Conservation (phyloP, 2,113 vertebrate species). For the Pterophyllum scalare region DNA sequence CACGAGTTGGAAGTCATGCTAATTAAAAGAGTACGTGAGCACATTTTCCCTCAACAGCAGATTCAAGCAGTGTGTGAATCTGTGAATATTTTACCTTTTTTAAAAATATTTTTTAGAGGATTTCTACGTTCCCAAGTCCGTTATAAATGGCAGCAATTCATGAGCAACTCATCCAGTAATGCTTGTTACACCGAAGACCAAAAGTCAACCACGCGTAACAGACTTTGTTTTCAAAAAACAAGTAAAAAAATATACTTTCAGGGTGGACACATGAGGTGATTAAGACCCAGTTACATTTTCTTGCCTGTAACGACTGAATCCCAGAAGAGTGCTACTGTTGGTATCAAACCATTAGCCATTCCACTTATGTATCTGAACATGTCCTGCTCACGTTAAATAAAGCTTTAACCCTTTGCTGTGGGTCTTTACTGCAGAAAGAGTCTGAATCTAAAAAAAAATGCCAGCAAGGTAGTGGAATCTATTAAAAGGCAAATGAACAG, state of each 20-base stretch:
- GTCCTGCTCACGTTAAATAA: background rate
- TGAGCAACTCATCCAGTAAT: background rate
- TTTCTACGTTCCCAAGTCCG: background rate
- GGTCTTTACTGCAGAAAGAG: constrained; percentile 24
- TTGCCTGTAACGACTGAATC: background rate
- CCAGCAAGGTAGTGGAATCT: constrained; percentile 47
- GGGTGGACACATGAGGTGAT: background rate
- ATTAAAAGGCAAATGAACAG: constrained; percentile 39
- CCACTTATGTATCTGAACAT: background rate
- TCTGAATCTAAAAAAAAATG: constrained; percentile 29
- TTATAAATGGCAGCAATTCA: constrained; percentile 1
- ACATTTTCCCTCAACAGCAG: background rate
- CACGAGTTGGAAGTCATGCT: background rate
- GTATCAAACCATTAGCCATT: background rate
- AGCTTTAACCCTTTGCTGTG: background rate
- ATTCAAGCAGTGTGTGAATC: background rate
- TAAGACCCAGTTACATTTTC: constrained; percentile 1
- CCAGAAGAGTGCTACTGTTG: background rate
- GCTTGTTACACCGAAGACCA: background rate
- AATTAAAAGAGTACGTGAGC: background rate
- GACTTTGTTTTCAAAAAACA: constrained; percentile 21
- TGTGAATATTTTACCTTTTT: background rate
- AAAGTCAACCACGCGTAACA: background rate
- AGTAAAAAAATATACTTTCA: constrained; percentile 66
- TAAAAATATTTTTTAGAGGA: background rate